A percentile compares a stretch with the other conserved stretches of the same genome.
Conservation (phyloP, 2,888 invertebrate genomes). For the Lepidocyrtinus sp. region DNA sequence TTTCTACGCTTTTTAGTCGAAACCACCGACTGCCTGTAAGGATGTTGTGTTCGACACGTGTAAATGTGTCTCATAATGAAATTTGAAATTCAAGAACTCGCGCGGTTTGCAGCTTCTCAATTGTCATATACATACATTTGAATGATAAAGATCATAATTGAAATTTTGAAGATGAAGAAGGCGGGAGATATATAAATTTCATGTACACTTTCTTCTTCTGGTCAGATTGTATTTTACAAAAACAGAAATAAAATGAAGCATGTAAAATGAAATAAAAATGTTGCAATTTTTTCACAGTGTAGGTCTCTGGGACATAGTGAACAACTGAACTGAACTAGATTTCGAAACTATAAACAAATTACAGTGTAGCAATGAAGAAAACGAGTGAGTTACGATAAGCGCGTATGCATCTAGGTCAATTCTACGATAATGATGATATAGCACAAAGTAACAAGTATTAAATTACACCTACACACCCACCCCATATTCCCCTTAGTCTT, state of each 20-base stretch:
- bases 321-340: neutral
- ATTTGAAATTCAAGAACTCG: too few relatives aligned
- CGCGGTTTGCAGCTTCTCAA: neutral
- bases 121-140: neutral
- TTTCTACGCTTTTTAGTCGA: neutral
- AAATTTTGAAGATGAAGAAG: neutral
- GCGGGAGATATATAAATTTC: neutral
- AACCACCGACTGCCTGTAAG: too few relatives aligned
- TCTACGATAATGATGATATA: neutral
- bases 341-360: neutral
- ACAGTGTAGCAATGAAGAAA: neutral
- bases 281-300: neutral
- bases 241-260: neutral
- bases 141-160: neutral
- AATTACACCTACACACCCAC: conserved; percentile 14
- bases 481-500: neutral
- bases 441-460: neutral
- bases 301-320: neutral
- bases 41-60: neutral
- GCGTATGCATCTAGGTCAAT: neutral
- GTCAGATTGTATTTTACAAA: neutral
- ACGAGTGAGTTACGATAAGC: neutral
- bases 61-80: too few relatives aligned
- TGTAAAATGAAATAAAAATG: neutral
- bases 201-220: neutral